Percentiles rank a stretch among this genome's conserved stretches.
phyloP scores from a whole-genome alignment of 2,113 vertebrate genomes.

The Ascaphus truei region DNA sequence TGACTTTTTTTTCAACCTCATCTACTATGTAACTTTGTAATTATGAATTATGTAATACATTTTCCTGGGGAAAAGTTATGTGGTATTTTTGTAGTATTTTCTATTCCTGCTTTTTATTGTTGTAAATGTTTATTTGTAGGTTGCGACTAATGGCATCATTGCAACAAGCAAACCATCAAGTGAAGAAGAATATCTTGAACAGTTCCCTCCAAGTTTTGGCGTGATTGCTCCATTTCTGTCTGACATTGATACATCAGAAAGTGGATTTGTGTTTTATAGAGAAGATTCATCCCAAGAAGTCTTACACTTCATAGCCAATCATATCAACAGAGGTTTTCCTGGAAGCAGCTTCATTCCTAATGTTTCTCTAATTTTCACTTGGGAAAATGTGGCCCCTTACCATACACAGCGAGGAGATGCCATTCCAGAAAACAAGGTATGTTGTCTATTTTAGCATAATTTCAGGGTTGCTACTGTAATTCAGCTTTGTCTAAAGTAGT shows the following conservation, averaged over 20 bases:
- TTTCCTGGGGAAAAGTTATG: neutral
- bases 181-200: constrained; percentile 68
- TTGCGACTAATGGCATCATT: constrained; percentile 85
- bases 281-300: constrained; percentile 68
- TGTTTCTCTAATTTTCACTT: constrained; percentile 74
- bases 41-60: no score
- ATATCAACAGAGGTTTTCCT: constrained; percentile 76
- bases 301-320: constrained; percentile 56
- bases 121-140: constrained; percentile 68
- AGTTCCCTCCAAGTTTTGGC: constrained; percentile 75
- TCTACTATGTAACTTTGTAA: no score
- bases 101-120: neutral
- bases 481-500: no score
- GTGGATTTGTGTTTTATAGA: constrained; percentile 77
- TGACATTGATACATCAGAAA: constrained; percentile 80
- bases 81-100: constrained; percentile 10
- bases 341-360: constrained; percentile 61
- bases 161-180: constrained; percentile 65
- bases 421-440: constrained; percentile 61
- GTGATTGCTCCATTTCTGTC: constrained; percentile 77
- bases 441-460: fast-evolving
- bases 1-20: no score
- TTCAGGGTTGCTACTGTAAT: no score
- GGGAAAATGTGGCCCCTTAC: constrained; percentile 69
- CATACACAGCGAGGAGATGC: constrained; percentile 46